Base-by-base conservation (phyloP, 1,140 invertebrate species). In the Cydia strobilella region DNA sequence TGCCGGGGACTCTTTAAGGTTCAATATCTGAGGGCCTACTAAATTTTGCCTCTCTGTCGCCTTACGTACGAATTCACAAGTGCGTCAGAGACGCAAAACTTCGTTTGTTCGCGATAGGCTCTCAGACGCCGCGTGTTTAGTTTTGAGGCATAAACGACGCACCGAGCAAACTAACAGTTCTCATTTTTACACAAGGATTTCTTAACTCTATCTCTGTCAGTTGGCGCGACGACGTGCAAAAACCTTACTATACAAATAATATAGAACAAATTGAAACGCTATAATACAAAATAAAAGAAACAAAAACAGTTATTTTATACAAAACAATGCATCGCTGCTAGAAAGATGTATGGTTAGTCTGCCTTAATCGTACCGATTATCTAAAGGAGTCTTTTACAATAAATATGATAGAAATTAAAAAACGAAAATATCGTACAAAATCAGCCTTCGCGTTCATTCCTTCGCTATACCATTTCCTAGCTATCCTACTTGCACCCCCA, bases 391-490 rank as follows among this genome's bases (percentile, higher is more conserved):
- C 74, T 75, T 69, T 75, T 63, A 69, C n/a, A 75, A 72, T 72
- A 72, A 72, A 72, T 48, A 72, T 72, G 45, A 48, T 72, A 45
- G 71, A 48, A 77, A 72, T 75, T 75, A 75, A 15, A 78, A 75
- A 62, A 42, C 72, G 76, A 77, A 80, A 74, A 78, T 80, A 85
- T 74, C 80, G 78, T 80, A 79, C 74, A 83, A 84, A 85, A 84
- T 87, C 86, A 87, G 88, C 84, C 86, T 90, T 90, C 86, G 79
- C 78, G 78, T 80, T 78, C 80, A 81, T 76, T 59, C 78, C 78
- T 83, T 83, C 80, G 74, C 81, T 84, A 84, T 78, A 75, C 77
- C 74, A 78, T 82, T 81, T 74, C 76, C 77, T 79, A 84, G 74
- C 77, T 78, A 80, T 74, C 69, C 35, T 69, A 71, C 31, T 63